Percentiles rank a stretch among this genome's conserved stretches.
Evolutionary conservation across 2,113 vertebrate genomes (phyloP).

Genomic region (Lathamus discolor): DNA sequence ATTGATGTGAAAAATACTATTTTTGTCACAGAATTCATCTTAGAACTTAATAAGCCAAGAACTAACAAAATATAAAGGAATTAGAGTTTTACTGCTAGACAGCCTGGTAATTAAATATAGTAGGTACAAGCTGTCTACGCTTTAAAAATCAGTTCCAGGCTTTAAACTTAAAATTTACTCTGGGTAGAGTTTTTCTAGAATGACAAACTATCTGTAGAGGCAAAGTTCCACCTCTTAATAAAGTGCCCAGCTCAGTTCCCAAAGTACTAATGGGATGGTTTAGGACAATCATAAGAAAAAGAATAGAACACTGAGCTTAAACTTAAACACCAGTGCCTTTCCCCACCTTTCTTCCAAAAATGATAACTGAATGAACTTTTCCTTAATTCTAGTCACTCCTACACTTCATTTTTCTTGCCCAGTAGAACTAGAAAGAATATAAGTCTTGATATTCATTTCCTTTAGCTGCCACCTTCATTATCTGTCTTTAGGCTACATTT

Average conservation of each 20-base stretch:
- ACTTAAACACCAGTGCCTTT: neutral
- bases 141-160: neutral
- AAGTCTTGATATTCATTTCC: neutral
- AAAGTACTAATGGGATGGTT: neutral
- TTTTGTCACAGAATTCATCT: neutral
- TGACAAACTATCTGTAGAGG: neutral
- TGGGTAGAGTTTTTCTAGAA: neutral
- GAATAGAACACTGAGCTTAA: neutral
- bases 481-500: neutral
- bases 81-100: neutral
- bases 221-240: neutral
- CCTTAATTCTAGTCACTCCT: neutral
- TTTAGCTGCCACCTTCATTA: neutral
- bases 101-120: neutral
- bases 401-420: neutral
- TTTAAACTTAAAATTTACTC: neutral
- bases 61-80: neutral
- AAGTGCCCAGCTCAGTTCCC: neutral
- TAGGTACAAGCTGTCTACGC: neutral
- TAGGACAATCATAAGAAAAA: neutral
- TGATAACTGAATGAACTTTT: neutral
- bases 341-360: neutral
- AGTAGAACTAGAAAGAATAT: neutral
- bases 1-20: constrained; percentile 23
- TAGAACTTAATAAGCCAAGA: neutral